Conservation (phyloP, 1,140 invertebrate species). For the Vanessa tameamea region DNA sequence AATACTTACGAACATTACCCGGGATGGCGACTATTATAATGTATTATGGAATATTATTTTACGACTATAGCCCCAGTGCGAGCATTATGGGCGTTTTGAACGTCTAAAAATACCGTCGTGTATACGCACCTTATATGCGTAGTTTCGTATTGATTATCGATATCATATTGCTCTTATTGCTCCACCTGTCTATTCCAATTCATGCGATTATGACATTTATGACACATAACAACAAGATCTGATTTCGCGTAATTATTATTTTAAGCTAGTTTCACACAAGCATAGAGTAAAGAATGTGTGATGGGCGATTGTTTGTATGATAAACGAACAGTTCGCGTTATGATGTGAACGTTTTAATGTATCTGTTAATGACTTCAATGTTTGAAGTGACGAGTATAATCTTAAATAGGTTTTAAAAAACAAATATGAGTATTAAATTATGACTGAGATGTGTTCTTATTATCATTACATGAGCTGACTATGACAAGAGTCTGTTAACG, state of each 20-base stretch:
- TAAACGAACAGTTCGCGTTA: constrained; percentile 34
- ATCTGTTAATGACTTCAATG: constrained; percentile 20
- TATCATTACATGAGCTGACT: neutral
- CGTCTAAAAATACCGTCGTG: constrained; percentile 64
- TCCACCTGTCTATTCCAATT: constrained; percentile 26
- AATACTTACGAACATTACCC: constrained; percentile 79
- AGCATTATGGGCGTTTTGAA: constrained; percentile 67
- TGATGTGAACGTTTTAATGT: constrained; percentile 27
- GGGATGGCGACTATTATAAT: constrained; percentile 78
- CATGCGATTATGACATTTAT: constrained; percentile 10
- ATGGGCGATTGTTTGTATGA: constrained; percentile 33
- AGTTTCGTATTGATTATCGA: constrained; percentile 41
- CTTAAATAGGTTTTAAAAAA: constrained; percentile 8
- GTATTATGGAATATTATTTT: constrained; percentile 81
- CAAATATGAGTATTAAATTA: constrained; percentile 11
- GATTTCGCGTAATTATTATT: neutral
- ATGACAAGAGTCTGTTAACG: no score
- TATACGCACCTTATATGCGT: constrained; percentile 30
- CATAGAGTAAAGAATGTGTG: constrained; percentile 17
- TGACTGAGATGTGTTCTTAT: neutral
- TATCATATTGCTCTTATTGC: constrained; percentile 15
- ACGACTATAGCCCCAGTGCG: constrained; percentile 57
- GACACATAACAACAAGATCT: neutral
- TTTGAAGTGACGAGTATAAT: constrained; percentile 9
- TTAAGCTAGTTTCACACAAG: constrained; percentile 8